Evolutionary conservation across 2,888 invertebrate genomes (phyloP), one percentile per base, ranked within the genome.

Genomic region (Pyrocoelia pectoralis): DNA sequence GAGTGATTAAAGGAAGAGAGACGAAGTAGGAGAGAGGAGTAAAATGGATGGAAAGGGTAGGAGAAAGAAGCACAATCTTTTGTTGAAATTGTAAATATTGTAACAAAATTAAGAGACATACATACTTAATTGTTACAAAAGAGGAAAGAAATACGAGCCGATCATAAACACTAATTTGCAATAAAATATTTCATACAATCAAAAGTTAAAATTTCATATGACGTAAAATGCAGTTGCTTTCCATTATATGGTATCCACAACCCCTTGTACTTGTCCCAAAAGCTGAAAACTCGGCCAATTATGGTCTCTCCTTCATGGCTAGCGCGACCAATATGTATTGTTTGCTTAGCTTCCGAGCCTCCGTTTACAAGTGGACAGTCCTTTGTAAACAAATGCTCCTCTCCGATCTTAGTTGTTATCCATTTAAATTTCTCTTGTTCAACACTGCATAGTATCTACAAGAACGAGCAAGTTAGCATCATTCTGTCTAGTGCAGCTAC

Each of bases 401-500:
- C 50, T 18, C 55, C 41, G 29, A 52, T 56, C 28, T 59, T 51
- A 8, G 51, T 53, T 4, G 57, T 18, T 19, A 52, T 51, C 68
- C 68, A 68, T 6, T 40, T 53, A 38, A 62, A 62, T 12, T 43
- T 46, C 10, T 65, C 40, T 12, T 49, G 46, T 18, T 60, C 29
- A 40, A 48, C 53, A 28, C 65, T 65, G 48, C 68, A 68, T n/a
- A 68, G 40, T n/a, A 68, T 65, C 68, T 68, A 24, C 9, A 63
- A 55, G 18, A 40, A 13, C 14, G 5, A 53, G 24, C 40, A 13
- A 46, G 17, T 46, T 46, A 9, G 4, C 8, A 14, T 14, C 12
- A 6, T 2, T 12, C 3, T 10, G 41, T 5, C 13, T 6, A 55
- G 4, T 3, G 24, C 24, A 29, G 14, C 3, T 1, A 53, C 33